These are phyloP conservation scores for Electrophaes corylata DNA, from an alignment of 2,888 invertebrate genomes.

Conservation along the genomic window DNA sequence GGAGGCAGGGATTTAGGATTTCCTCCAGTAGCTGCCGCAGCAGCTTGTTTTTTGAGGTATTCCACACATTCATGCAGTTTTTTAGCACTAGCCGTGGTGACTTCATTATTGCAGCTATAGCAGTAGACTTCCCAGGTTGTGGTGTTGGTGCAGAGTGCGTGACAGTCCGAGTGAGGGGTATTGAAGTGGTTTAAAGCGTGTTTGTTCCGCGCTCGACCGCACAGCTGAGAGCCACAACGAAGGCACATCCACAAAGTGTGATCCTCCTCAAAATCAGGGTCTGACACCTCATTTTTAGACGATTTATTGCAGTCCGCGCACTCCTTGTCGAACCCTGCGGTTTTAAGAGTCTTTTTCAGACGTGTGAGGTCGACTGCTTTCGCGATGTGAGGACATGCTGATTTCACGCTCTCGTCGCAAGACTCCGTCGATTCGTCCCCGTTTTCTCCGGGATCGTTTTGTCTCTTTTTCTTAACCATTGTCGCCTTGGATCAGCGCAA, in stretches of 20 bases:
- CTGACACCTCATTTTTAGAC: slow-evolving; percentile 64
- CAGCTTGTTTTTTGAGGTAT: slow-evolving; percentile 86
- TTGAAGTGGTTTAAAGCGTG: slow-evolving; percentile 91
- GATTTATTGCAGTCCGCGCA: slow-evolving; percentile 85
- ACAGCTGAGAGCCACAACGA: slow-evolving; percentile 91
- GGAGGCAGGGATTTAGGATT: slow-evolving; percentile 65
- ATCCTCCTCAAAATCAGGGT: slow-evolving; percentile 80
- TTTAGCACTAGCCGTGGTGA: slow-evolving; percentile 85
- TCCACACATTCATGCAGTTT: slow-evolving; percentile 90
- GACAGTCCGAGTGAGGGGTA: slow-evolving; percentile 90
- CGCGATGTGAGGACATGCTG: slow-evolving; percentile 87
- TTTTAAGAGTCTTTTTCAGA: slow-evolving; percentile 84
- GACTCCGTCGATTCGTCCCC: slow-evolving; percentile 89
- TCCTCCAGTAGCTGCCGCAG: slow-evolving; percentile 48
- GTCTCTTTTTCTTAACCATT: slow-evolving; percentile 91
- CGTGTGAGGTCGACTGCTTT: slow-evolving; percentile 87
- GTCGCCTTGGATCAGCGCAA: slow-evolving; percentile 64
- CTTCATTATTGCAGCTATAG: slow-evolving; percentile 90
- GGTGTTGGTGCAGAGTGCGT: slow-evolving; percentile 89
- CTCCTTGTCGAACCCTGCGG: slow-evolving; percentile 78
- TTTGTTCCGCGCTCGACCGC: slow-evolving; percentile 87
- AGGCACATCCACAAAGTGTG: slow-evolving; percentile 90
- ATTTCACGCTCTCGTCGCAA: slow-evolving; percentile 86
- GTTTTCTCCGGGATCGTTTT: slow-evolving; percentile 86
- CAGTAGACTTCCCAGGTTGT: slow-evolving; percentile 90